Evolutionary conservation across 2,888 invertebrate species (phyloP).

Genomic region (Geophilus truncorum): DNA sequence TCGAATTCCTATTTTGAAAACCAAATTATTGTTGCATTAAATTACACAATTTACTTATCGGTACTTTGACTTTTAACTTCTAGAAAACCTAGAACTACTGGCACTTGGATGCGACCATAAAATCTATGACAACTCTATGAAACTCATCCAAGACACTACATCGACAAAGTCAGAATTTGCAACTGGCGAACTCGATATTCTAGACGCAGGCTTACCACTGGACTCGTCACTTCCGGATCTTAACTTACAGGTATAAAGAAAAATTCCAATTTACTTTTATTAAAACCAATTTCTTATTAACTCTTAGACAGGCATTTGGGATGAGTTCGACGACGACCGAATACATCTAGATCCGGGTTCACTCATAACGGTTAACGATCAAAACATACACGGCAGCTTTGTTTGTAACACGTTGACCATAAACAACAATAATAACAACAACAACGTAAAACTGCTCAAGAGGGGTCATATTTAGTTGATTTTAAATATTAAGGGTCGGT

Average conservation of each 20-base stretch:
- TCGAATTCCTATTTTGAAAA: too few relatives aligned
- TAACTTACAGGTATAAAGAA: slow-evolving; percentile 42
- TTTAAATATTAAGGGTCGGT: not conserved
- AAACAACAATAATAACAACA: not conserved
- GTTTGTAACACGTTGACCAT: not conserved
- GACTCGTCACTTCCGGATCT: slow-evolving; percentile 43
- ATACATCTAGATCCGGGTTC: slow-evolving; percentile 37
- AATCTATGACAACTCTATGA: not conserved
- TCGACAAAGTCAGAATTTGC: slow-evolving; percentile 18
- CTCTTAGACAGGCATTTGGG: slow-evolving; percentile 38
- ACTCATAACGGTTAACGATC: not conserved
- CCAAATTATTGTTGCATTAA: too few relatives aligned
- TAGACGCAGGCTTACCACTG: slow-evolving; percentile 39
- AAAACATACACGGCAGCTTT: not conserved
- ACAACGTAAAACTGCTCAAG: slow-evolving; percentile 3
- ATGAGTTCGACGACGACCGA: slow-evolving; percentile 36
- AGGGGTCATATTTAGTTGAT: not conserved
- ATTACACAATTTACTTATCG: too few relatives aligned
- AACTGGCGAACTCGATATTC: slow-evolving; percentile 33
- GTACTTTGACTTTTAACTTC: too few relatives aligned
- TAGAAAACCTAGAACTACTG: not conserved
- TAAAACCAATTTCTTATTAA: not conserved
- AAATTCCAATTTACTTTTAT: not conserved
- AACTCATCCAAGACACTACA: not conserved
- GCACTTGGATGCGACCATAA: not conserved